Conservation (phyloP, 2,113 vertebrate species). For the Scophthalmus maximus region DNA sequence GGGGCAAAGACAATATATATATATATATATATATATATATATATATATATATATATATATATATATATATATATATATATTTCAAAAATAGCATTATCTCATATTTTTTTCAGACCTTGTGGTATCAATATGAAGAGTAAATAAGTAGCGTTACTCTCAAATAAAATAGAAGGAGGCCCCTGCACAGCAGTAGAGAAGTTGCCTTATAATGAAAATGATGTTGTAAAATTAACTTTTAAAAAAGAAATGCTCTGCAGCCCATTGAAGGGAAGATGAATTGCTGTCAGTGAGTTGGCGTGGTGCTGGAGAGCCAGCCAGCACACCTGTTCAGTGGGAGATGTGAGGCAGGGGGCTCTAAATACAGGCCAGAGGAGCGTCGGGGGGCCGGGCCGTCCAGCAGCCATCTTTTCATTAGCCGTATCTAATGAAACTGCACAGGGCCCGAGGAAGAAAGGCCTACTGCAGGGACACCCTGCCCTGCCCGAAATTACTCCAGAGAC, state of each 20-base stretch:
- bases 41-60: too few relatives aligned
- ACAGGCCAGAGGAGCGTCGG: conserved; percentile 75
- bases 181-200: background rate
- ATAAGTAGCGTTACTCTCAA: background rate
- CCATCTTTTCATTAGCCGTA: conserved; percentile 85
- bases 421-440: conserved; percentile 85
- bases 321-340: conserved; percentile 79
- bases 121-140: background rate
- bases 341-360: conserved; percentile 71
- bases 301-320: conserved; percentile 59
- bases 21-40: too few relatives aligned
- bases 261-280: conserved; percentile 2
- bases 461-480: conserved; percentile 82
- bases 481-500: conserved; percentile 81
- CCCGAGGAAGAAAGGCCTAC: conserved; percentile 79
- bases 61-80: too few relatives aligned
- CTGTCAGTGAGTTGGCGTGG: conserved; percentile 26
- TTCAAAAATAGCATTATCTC: too few relatives aligned
- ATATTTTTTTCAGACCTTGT: background rate
- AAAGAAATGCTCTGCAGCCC: background rate
- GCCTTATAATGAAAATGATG: conserved; percentile 17
- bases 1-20: too few relatives aligned
- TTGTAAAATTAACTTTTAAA: conserved; percentile 19
- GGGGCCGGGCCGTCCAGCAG: conserved; percentile 71
- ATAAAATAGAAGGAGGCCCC: background rate